Conservation (phyloP, 2,888 invertebrate species). For the Fissipunctia ypsillon region DNA sequence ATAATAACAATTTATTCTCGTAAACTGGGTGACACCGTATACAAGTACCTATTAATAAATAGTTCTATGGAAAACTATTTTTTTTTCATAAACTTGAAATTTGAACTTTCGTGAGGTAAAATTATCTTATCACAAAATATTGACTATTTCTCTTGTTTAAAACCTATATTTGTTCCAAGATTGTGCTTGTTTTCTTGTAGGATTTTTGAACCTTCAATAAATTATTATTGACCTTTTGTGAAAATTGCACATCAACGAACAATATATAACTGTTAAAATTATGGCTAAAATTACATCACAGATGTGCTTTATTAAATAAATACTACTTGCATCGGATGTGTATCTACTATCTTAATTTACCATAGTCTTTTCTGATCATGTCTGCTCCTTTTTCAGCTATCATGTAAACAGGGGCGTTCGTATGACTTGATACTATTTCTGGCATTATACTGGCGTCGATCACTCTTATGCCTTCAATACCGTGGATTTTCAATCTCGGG, state of each 20-base stretch:
- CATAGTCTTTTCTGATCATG: constrained; percentile 92
- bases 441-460: constrained; percentile 96
- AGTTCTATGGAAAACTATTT: not conserved
- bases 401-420: constrained; percentile 95
- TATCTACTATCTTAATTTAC: constrained; percentile 65
- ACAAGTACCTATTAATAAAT: not conserved
- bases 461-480: constrained; percentile 92
- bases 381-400: constrained; percentile 95
- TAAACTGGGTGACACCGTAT: constrained; percentile 20
- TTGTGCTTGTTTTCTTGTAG: not conserved
- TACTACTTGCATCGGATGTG: not conserved
- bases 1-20: constrained; percentile 10
- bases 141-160: not conserved
- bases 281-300: constrained; percentile 60
- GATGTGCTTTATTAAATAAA: constrained; percentile 38
- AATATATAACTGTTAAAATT: not conserved
- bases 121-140: constrained; percentile 6
- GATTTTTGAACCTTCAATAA: not conserved
- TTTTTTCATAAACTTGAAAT: not conserved
- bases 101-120: not conserved
- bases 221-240: not conserved
- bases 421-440: constrained; percentile 93
- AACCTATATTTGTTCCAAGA: not conserved
- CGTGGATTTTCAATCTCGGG: constrained; percentile 91
- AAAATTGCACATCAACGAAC: not conserved